Conservation (phyloP, 2,113 vertebrate species). For the Hippocampus barbouri region DNA sequence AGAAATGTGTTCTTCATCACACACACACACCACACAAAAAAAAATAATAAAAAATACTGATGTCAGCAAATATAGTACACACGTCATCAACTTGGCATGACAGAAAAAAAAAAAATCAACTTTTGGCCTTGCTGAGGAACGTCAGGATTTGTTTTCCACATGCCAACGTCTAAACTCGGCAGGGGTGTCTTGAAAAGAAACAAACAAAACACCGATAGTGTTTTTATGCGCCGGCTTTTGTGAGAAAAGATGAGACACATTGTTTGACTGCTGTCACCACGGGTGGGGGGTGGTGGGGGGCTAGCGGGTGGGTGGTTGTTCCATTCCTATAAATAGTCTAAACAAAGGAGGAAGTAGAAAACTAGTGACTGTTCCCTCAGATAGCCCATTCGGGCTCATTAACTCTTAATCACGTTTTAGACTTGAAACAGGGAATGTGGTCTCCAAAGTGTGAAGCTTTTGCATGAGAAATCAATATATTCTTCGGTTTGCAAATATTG, state of each 20-base stretch:
- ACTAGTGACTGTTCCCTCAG: slow-evolving; percentile 13
- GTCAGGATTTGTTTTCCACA: slow-evolving; percentile 1
- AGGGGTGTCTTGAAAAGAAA: not conserved
- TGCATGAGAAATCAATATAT: not conserved
- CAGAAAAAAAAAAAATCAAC: not conserved
- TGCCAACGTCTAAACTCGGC: not conserved
- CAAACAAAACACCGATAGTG: not conserved
- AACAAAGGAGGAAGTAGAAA: slow-evolving; percentile 16
- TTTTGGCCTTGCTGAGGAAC: slow-evolving; percentile 2
- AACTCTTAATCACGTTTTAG: not conserved
- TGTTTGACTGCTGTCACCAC: slow-evolving; percentile 19
- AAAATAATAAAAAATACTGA: not conserved
- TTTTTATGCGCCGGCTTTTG: not conserved
- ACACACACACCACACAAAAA: not conserved
- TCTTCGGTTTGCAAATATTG: not conserved
- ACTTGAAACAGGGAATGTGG: not conserved
- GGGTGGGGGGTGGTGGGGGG: no score
- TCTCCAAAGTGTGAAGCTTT: not conserved
- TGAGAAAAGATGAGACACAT: slow-evolving; percentile 30
- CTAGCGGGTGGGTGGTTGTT: slow-evolving; percentile 10
- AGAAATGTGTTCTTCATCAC: not conserved
- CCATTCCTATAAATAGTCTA: slow-evolving; percentile 37
- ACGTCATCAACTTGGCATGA: not conserved
- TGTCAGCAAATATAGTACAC: not conserved
- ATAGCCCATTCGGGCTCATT: not conserved